Conservation (phyloP, 1,140 invertebrate genomes). For the Lysiphlebus fabarum region DNA sequence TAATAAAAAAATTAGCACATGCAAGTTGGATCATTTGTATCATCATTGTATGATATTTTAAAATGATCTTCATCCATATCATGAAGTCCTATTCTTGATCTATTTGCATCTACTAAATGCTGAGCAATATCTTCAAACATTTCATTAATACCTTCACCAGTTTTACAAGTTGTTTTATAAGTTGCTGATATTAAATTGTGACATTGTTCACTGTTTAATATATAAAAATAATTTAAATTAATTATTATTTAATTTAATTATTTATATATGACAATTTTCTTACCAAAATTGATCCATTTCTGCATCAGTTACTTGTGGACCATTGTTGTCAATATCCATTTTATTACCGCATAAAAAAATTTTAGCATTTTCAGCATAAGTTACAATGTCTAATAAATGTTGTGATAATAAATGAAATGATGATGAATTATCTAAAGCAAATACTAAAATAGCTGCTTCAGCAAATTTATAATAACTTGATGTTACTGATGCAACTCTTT, state of each 20-base stretch:
- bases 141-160: constrained; percentile 79
- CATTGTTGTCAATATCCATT: constrained; percentile 70
- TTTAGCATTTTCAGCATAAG: constrained; percentile 89
- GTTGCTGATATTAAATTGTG: constrained; percentile 84
- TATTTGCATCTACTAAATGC: constrained; percentile 72
- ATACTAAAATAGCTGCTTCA: constrained; percentile 86
- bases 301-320: constrained; percentile 76
- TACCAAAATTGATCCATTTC: constrained; percentile 90
- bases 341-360: constrained; percentile 92
- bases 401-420: constrained; percentile 90
- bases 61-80: constrained; percentile 74
- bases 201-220: constrained; percentile 81
- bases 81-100: constrained; percentile 78
- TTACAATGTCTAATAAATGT: constrained; percentile 85
- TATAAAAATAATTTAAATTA: too few species aligned
- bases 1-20: constrained; percentile 57
- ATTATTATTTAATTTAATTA: too few species aligned
- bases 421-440: constrained; percentile 83
- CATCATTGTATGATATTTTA: constrained; percentile 68
- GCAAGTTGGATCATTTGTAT: constrained; percentile 63
- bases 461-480: constrained; percentile 93
- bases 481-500: constrained; percentile 88
- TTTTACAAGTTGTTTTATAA: constrained; percentile 90
- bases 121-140: constrained; percentile 87
- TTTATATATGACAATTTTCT: constrained; percentile 23